Percentiles rank a stretch among this genome's conserved stretches.
phyloP scores from a whole-genome alignment of 2,113 vertebrate genomes.

The Circaetus cinerascens region DNA sequence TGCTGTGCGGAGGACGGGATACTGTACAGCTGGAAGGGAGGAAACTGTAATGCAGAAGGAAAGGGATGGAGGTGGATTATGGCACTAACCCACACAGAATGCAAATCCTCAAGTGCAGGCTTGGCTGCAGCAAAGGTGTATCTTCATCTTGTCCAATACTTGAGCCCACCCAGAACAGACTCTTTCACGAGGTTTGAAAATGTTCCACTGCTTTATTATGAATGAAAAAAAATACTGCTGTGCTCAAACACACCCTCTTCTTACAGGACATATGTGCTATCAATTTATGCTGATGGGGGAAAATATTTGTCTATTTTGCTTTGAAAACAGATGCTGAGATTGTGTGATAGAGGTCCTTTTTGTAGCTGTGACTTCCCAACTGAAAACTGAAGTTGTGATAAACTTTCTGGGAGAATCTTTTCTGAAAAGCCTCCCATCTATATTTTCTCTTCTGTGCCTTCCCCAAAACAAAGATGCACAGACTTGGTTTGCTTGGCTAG shows the following conservation, averaged over 20 bases:
- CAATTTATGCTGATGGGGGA: not conserved
- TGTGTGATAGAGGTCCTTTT: not conserved
- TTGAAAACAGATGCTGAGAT: not conserved
- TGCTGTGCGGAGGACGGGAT: not conserved
- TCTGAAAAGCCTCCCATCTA: not conserved
- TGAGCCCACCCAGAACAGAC: not conserved
- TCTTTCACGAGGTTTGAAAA: not conserved
- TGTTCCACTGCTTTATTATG: not conserved
- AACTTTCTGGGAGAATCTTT: not conserved
- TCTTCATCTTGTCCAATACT: not conserved
- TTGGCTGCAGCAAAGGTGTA: not conserved
- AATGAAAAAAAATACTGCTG: not conserved
- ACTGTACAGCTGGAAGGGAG: not conserved
- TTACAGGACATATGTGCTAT: not conserved
- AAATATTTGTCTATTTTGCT: not conserved
- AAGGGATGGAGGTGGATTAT: not conserved
- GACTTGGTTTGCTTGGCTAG: not conserved
- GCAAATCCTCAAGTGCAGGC: not conserved
- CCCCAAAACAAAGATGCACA: not conserved
- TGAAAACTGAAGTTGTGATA: not conserved
- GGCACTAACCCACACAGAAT: not conserved
- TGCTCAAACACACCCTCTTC: not conserved
- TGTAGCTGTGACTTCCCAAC: not conserved
- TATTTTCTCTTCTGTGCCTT: not conserved
- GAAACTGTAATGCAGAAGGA: fast-evolving